Evolutionary conservation across 2,113 vertebrate species (phyloP).

Genomic region (Hyperoodon ampullatus): DNA sequence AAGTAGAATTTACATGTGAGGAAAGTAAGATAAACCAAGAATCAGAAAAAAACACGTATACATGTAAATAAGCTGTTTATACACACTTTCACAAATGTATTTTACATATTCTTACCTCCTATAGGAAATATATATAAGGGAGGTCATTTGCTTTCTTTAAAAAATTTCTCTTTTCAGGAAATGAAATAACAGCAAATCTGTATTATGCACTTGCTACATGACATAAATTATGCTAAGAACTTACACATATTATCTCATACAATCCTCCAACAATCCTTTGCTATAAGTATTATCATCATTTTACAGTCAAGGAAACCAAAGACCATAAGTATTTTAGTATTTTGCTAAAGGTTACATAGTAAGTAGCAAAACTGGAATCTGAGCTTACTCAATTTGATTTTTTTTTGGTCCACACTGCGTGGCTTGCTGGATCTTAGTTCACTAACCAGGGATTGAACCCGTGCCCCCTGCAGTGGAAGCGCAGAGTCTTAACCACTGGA

Average conservation of each 20-base stretch:
- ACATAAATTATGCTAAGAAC: neutral
- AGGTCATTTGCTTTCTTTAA: neutral
- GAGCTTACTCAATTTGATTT: neutral
- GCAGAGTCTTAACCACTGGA: neutral
- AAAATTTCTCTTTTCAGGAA: neutral
- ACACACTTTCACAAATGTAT: neutral
- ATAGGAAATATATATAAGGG: neutral
- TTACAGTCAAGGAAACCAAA: conserved; percentile 29
- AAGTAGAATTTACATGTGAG: neutral
- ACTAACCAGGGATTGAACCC: neutral
- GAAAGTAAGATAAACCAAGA: neutral
- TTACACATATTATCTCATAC: neutral
- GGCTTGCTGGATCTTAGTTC: neutral
- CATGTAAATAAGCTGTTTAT: neutral
- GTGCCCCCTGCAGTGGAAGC: neutral
- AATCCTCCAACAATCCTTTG: neutral
- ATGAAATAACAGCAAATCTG: neutral
- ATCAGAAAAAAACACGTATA: neutral
- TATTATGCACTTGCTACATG: neutral
- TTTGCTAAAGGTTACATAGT: neutral
- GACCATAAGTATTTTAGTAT: neutral
- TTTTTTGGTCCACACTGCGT: accelerated
- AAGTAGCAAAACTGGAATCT: neutral
- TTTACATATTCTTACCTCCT: neutral
- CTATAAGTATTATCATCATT: neutral